phyloP scores from a whole-genome alignment of 23 tunicate species.

The Styela plicata region DNA sequence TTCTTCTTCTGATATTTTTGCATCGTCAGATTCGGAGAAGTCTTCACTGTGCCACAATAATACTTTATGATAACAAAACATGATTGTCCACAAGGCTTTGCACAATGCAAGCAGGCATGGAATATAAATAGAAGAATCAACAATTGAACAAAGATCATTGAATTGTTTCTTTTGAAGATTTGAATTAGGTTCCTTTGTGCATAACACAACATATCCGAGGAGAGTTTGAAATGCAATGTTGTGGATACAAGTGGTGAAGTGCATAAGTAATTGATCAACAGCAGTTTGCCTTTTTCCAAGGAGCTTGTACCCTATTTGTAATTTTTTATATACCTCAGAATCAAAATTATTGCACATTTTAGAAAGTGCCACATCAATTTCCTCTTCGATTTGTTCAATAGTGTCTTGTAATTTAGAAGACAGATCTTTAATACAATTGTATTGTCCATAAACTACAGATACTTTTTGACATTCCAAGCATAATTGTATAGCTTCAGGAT shows the following conservation, averaged over 20 bases:
- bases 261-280: conserved; percentile 83
- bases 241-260: conserved; percentile 81
- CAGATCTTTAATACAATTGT: conserved; percentile 85
- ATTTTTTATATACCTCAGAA: conserved; percentile 41
- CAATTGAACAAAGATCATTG: conserved; percentile 50
- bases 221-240: conserved; percentile 76
- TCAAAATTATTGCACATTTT: conserved; percentile 62
- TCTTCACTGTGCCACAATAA: conserved; percentile 52
- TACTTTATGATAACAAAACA: conserved; percentile 69
- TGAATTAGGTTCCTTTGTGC: neutral
- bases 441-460: conserved; percentile 66
- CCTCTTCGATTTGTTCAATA: conserved; percentile 79
- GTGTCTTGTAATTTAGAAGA: conserved; percentile 89
- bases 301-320: conserved; percentile 60
- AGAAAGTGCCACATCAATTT: conserved; percentile 80
- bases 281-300: conserved; percentile 85
- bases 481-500: conserved; percentile 81
- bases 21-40: conserved; percentile 21
- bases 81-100: conserved; percentile 61
- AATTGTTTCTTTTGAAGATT: conserved; percentile 60
- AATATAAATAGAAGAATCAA: conserved; percentile 37
- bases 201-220: conserved; percentile 37
- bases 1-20: conserved; percentile 10
- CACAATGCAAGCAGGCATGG: conserved; percentile 73
- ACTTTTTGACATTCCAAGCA: conserved; percentile 80